These are phyloP conservation scores for Hippoglossus hippoglossus DNA, from an alignment of 2,797 vertebrate species.

Conservation along the genomic window DNA sequence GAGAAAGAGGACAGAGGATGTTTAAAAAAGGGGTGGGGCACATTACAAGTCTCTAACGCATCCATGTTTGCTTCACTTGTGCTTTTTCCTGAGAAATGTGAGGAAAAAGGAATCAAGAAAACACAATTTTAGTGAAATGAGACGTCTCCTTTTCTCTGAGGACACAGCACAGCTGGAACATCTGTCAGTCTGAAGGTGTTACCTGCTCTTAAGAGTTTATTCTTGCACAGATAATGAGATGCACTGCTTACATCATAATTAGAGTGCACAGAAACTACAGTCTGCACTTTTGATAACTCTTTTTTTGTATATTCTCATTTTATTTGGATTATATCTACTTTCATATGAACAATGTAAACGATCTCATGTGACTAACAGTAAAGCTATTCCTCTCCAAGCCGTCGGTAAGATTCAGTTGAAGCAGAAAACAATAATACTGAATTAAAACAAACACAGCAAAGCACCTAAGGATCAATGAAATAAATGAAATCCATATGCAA, in stretches of 20 bases:
- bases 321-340: too few species aligned
- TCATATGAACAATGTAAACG: too few species aligned
- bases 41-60: background rate
- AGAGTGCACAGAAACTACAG: background rate
- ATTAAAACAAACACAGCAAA: too few species aligned
- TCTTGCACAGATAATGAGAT: background rate
- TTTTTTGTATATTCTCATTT: too few species aligned
- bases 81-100: background rate
- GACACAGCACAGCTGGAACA: background rate
- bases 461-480: too few species aligned
- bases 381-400: too few species aligned
- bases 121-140: background rate
- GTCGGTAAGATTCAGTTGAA: too few species aligned
- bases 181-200: background rate
- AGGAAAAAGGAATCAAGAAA: background rate
- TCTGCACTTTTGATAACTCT: background rate
- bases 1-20: slow-evolving; percentile 1
- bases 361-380: too few species aligned
- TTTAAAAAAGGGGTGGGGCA: background rate
- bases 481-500: too few species aligned
- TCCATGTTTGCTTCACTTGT: background rate
- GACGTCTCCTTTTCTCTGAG: background rate
- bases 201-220: too few species aligned
- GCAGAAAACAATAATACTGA: too few species aligned
- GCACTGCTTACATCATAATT: background rate